Evolutionary conservation across 2,797 vertebrate genomes (phyloP).

Genomic region (Florisuga fusca): DNA sequence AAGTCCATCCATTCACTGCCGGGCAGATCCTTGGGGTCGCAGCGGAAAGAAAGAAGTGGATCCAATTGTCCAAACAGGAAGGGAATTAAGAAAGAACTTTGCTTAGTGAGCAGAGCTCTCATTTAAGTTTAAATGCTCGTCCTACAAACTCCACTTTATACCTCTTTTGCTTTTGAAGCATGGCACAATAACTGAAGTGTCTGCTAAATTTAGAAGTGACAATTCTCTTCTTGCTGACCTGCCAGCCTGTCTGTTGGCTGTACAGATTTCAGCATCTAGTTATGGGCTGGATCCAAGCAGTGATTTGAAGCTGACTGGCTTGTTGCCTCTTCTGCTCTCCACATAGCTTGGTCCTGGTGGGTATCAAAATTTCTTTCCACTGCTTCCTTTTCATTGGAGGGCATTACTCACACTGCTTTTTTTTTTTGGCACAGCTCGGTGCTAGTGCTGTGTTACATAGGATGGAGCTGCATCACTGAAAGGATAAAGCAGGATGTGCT

Average conservation of each 20-base stretch:
- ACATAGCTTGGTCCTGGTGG: background rate
- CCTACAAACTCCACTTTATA: background rate
- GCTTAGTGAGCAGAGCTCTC: background rate
- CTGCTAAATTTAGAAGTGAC: slow-evolving; percentile 50
- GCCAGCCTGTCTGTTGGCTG: background rate
- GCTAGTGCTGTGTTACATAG: background rate
- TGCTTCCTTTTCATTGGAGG: background rate
- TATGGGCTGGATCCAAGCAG: background rate
- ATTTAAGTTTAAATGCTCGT: background rate
- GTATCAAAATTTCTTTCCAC: background rate
- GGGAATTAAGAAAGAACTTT: slow-evolving; percentile 38
- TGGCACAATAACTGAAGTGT: background rate
- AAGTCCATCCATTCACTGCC: slow-evolving; percentile 47
- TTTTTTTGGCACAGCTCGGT: background rate
- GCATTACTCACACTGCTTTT: background rate
- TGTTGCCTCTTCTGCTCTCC: background rate
- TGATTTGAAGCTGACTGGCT: background rate
- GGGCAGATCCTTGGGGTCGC: slow-evolving; percentile 23
- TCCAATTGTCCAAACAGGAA: slow-evolving; percentile 58
- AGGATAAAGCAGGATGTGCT: background rate
- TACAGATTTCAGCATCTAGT: background rate
- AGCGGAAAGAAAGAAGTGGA: background rate
- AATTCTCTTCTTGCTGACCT: background rate
- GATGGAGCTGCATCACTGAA: background rate
- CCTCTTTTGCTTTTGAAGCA: slow-evolving; percentile 12